These are phyloP conservation scores for Troilus luridus DNA, from an alignment of 2,888 invertebrate species.

Conservation along the genomic window DNA sequence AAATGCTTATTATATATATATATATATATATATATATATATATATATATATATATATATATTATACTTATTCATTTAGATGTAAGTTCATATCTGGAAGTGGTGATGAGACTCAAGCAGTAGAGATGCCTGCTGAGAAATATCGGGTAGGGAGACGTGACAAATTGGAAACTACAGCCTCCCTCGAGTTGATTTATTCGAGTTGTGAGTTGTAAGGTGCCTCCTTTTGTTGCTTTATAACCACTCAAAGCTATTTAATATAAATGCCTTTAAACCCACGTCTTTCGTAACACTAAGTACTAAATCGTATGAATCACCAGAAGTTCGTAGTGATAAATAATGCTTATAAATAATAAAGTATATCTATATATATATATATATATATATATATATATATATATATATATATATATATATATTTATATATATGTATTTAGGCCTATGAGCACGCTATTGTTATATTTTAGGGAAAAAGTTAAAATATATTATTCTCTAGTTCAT, in stretches of 20 bases:
- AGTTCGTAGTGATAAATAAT: no score
- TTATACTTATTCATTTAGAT: neutral
- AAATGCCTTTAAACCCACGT: neutral
- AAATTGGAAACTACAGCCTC: conserved; percentile 1
- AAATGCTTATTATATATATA: no score
- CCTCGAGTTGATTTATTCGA: neutral
- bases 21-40: no score
- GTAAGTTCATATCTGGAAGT: neutral
- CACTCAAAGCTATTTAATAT: neutral
- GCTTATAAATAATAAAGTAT: no score
- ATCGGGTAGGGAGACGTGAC: neutral
- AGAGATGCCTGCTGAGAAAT: neutral
- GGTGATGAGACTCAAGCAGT: neutral
- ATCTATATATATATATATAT: no score
- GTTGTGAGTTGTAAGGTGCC: neutral
- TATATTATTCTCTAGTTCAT: no score
- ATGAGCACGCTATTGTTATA: no score
- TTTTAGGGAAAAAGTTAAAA: no score
- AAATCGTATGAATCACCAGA: neutral
- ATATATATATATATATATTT: no score
- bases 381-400: no score
- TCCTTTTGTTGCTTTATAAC: neutral
- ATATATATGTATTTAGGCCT: no score
- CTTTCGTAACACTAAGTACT: neutral
- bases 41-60: no score